These are phyloP conservation scores for Etia nguti DNA, from an alignment of 2,113 vertebrate species.

Conservation along the genomic window DNA sequence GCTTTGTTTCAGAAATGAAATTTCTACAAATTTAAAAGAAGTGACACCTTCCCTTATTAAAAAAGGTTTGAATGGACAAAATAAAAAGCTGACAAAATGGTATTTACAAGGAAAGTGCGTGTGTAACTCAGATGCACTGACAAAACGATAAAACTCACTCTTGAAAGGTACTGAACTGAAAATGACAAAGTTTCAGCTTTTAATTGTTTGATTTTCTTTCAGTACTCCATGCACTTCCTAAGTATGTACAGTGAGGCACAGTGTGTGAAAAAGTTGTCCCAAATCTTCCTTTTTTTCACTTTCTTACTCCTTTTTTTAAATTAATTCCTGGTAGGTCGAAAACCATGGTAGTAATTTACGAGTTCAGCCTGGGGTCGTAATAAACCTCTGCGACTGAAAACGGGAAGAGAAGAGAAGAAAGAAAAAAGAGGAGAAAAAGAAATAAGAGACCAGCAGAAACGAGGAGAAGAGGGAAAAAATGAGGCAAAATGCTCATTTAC, in stretches of 20 bases:
- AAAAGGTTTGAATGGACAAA: neutral
- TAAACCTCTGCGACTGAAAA: neutral
- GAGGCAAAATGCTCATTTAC: neutral
- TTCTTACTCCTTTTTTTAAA: neutral
- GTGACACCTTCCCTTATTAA: neutral
- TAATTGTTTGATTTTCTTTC: neutral
- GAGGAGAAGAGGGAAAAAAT: neutral
- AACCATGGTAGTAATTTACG: neutral
- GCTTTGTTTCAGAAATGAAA: neutral
- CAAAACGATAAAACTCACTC: neutral
- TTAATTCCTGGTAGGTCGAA: conserved; percentile 21
- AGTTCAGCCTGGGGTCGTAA: conserved; percentile 32
- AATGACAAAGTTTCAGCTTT: neutral
- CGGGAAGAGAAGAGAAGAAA: neutral
- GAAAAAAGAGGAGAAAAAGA: neutral
- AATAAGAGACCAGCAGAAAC: neutral
- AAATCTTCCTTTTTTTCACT: neutral
- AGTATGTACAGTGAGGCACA: neutral
- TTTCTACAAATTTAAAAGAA: neutral
- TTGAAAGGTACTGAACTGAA: neutral
- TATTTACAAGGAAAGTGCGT: neutral
- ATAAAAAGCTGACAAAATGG: neutral
- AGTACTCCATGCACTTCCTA: neutral
- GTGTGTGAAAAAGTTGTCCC: neutral
- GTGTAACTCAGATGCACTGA: neutral